These are phyloP conservation scores for Eupristina koningsbergeri DNA, from an alignment of 1,140 invertebrate genomes.

Conservation along the genomic window DNA sequence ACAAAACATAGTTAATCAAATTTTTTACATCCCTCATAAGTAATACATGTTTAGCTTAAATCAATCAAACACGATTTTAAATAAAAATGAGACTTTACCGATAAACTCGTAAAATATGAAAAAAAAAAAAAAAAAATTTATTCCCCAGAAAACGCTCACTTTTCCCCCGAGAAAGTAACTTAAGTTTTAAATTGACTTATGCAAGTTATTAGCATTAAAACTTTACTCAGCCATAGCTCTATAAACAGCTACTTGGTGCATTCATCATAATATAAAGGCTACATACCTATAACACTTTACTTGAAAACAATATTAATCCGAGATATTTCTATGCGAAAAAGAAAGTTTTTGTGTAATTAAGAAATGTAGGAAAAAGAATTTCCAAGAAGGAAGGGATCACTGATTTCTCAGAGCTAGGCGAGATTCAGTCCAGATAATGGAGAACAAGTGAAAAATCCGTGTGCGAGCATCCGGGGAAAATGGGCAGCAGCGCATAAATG, in stretches of 20 bases:
- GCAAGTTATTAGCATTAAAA: constrained; percentile 24
- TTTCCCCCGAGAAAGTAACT: not conserved
- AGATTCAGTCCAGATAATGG: not conserved
- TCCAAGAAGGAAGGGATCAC: not conserved
- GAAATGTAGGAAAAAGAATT: not conserved
- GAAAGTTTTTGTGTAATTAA: not conserved
- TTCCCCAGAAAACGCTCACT: not conserved
- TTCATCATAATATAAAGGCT: not conserved
- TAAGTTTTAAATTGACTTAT: constrained; percentile 1
- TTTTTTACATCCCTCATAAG: no score
- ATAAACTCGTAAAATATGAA: not conserved
- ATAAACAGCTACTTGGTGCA: not conserved
- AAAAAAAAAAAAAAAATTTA: not conserved
- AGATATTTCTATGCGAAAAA: not conserved
- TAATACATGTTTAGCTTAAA: no score
- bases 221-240: not conserved
- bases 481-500: not conserved
- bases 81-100: no score
- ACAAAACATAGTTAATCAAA: no score
- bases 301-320: constrained; percentile 16
- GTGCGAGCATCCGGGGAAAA: not conserved
- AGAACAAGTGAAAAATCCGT: not conserved
- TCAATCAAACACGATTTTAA: no score
- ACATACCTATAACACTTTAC: not conserved
- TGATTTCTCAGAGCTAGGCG: not conserved